Conservation (phyloP, 2,888 invertebrate genomes). For the Pterostichus niger region DNA sequence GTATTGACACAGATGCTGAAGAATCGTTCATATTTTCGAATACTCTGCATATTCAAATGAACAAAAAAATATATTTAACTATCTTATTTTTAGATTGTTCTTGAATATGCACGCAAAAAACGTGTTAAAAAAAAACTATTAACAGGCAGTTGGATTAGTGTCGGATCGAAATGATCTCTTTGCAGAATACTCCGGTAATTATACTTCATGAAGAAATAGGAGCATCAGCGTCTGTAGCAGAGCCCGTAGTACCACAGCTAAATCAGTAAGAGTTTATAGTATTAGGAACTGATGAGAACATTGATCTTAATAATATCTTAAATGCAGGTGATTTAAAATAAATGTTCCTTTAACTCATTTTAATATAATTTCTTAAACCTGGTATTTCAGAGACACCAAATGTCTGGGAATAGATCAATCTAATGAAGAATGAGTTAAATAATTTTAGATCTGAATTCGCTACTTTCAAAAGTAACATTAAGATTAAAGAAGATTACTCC, state of each 20-base stretch:
- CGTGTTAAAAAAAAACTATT: not conserved
- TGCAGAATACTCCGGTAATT: too few relatives aligned
- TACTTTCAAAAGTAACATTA: not conserved
- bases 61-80: too few relatives aligned
- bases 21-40: too few relatives aligned
- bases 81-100: too few relatives aligned
- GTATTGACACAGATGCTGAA: too few relatives aligned
- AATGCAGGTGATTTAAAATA: conserved; percentile 20
- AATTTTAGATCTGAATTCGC: conserved; percentile 9
- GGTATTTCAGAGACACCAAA: conserved; percentile 15
- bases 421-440: not conserved
- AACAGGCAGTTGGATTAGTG: not conserved
- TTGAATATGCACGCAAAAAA: conserved; percentile 22
- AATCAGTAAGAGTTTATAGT: not conserved
- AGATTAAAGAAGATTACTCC: conserved; percentile 13
- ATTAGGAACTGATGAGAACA: not conserved
- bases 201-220: not conserved
- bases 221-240: not conserved
- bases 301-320: not conserved
- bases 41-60: too few relatives aligned
- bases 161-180: too few relatives aligned
- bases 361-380: not conserved
- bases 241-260: not conserved
- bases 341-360: not conserved
- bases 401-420: conserved; percentile 15